These are phyloP conservation scores for Hiodon tergisus DNA, from an alignment of 2,113 vertebrate species.

Conservation along the genomic window DNA sequence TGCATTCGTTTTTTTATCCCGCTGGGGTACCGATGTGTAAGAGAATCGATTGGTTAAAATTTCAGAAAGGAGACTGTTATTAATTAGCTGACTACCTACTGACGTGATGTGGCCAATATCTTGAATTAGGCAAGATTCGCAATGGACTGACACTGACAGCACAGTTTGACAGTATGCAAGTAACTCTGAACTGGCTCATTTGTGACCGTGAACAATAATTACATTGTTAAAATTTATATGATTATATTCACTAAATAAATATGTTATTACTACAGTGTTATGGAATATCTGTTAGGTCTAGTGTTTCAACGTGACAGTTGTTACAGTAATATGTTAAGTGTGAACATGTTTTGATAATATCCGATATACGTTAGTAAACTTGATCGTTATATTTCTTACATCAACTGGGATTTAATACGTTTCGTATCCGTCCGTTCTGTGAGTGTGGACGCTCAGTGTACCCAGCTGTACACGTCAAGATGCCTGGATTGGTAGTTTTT, in stretches of 20 bases:
- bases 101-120: neutral
- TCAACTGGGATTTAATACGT: neutral
- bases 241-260: neutral
- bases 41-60: neutral
- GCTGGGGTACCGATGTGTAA: neutral
- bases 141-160: constrained; percentile 2
- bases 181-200: neutral
- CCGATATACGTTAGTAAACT: neutral
- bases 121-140: neutral
- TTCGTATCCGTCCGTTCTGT: neutral
- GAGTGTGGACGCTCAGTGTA: neutral
- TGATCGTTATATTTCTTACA: neutral
- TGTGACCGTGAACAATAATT: neutral
- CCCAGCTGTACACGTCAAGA: constrained; percentile 34
- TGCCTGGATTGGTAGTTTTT: constrained; percentile 84
- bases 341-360: neutral
- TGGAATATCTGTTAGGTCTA: neutral
- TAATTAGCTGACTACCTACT: too few species aligned
- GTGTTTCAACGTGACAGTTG: neutral
- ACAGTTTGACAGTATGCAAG: neutral
- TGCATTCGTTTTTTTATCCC: neutral
- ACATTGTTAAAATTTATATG: neutral
- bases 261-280: too few species aligned
- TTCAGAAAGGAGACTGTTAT: too few species aligned
- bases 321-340: neutral